Base-by-base conservation (phyloP, 2,113 vertebrate genomes). In the Toxotes chatareus region DNA sequence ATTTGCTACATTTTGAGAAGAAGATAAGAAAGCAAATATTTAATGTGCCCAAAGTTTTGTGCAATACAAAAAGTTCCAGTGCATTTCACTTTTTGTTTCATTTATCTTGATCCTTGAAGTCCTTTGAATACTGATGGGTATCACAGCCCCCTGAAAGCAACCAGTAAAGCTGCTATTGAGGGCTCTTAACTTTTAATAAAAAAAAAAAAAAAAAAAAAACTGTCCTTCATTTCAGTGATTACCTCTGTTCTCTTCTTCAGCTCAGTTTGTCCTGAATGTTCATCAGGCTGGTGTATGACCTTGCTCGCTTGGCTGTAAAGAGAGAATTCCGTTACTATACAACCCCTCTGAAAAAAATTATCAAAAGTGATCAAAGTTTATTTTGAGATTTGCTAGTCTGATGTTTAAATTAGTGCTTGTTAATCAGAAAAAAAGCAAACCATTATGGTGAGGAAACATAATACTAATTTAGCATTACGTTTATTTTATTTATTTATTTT, bases 201-300 rank as follows among this genome's bases (percentile, higher is more conserved):
- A 64, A 27, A 27, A 27, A 27, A 1, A 27, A 27, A 27, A 27
- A 27, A 27, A 27, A 27, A 4, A 34, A 27, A 21, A n/a, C 0
- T 7, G 12, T 67, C 36, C 14, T 65, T 11, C 10, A 4, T 51
- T 16, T 40, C 4, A 5, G 57, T 19, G 36, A 23, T 17, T 42
- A 36, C 21, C 49, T 1, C 44, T 27, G 27, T 27, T 42, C 56
- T 38, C 70, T 59, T 62, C 76, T 59, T 99, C 96, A 99, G 94
- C 94, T 97, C 92, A 89, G 91, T 92, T 98, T 98, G 95, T 98
- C 97, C 94, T 98, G 97, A 93, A 99, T 96, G 91, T 97, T 96
- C 90, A 96, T 95, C 91, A 97, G 91, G 84, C 93, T 98, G 93
- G 92, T 86, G 94, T 94, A 96, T 68, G 97, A 97, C 91, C 96